Evolutionary conservation across 2,797 vertebrate genomes (phyloP).

Genomic region (Hyperoplus lanceolatus): DNA sequence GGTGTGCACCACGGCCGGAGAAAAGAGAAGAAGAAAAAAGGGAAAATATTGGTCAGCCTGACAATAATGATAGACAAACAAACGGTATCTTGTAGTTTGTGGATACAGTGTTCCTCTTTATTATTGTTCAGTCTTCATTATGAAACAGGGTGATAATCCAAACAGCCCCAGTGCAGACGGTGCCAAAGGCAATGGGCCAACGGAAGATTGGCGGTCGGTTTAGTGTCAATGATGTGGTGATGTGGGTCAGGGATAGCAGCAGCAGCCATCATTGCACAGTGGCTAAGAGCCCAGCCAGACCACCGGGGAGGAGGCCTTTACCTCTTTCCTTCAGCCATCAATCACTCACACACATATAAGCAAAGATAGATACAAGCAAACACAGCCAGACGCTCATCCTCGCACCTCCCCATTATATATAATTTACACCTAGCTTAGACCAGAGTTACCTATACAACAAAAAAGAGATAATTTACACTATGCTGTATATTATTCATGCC

Average conservation of each 20-base stretch:
- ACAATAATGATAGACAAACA: constrained; percentile 75
- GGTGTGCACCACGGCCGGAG: constrained; percentile 10
- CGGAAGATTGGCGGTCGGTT: constrained; percentile 81
- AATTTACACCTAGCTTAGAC: constrained; percentile 35
- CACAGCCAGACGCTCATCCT: constrained; percentile 65
- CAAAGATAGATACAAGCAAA: constrained; percentile 78
- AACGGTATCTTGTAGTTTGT: constrained; percentile 74
- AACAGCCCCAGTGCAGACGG: constrained; percentile 58
- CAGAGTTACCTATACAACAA: constrained; percentile 17
- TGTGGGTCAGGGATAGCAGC: constrained; percentile 83
- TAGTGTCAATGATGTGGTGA: constrained; percentile 83
- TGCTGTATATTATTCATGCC: constrained; percentile 37
- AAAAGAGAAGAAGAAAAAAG: background rate
- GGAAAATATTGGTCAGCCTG: constrained; percentile 55
- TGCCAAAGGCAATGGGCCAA: constrained; percentile 75
- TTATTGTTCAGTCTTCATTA: constrained; percentile 72
- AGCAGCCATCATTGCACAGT: constrained; percentile 83
- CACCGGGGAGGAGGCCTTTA: constrained; percentile 84
- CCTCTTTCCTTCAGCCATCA: constrained; percentile 75
- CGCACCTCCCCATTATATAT: constrained; percentile 38
- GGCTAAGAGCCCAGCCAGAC: constrained; percentile 83
- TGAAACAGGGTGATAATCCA: constrained; percentile 69
- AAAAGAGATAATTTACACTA: constrained; percentile 27
- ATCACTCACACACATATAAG: constrained; percentile 75
- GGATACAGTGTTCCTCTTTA: constrained; percentile 70